Conservation (phyloP, 2,113 vertebrate species). For the Pollimyrus isidori region DNA sequence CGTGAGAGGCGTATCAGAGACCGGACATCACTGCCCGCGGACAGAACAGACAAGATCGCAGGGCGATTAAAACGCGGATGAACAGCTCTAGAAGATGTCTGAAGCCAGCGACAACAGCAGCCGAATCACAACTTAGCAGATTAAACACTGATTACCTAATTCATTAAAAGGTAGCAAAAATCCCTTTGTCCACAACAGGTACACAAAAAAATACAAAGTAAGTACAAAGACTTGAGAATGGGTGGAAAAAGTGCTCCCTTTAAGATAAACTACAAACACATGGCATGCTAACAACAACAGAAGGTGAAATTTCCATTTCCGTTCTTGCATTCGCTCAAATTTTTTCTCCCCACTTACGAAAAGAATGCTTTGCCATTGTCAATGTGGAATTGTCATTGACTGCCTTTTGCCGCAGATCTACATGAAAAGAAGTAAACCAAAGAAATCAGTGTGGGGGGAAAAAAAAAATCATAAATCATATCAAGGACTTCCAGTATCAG, state of each 20-base stretch:
- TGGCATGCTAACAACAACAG: constrained; percentile 12
- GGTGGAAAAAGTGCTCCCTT: constrained; percentile 63
- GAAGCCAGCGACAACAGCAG: constrained; percentile 47
- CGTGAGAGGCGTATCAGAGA: background rate
- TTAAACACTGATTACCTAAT: constrained; percentile 52
- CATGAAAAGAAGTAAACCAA: constrained; percentile 19
- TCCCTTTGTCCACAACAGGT: constrained; percentile 56
- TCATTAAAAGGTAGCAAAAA: constrained; percentile 50
- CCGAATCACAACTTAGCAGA: constrained; percentile 45
- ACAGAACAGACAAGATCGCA: background rate
- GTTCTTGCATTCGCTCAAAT: constrained; percentile 65
- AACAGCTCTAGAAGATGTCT: constrained; percentile 45
- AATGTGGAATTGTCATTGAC: constrained; percentile 27
- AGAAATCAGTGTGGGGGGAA: constrained; percentile 20
- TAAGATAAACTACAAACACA: constrained; percentile 38
- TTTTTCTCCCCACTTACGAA: constrained; percentile 42
- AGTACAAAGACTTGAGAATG: constrained; percentile 53
- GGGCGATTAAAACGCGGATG: background rate
- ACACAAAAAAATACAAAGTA: constrained; percentile 49
- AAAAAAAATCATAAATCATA: constrained; percentile 56
- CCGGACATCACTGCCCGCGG: background rate
- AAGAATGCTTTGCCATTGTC: background rate
- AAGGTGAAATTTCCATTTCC: background rate
- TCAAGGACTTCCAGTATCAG: constrained; percentile 73
- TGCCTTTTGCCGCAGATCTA: constrained; percentile 47